These are phyloP conservation scores for Ypsolopha sequella DNA, from an alignment of 2,888 invertebrate genomes.

Conservation along the genomic window DNA sequence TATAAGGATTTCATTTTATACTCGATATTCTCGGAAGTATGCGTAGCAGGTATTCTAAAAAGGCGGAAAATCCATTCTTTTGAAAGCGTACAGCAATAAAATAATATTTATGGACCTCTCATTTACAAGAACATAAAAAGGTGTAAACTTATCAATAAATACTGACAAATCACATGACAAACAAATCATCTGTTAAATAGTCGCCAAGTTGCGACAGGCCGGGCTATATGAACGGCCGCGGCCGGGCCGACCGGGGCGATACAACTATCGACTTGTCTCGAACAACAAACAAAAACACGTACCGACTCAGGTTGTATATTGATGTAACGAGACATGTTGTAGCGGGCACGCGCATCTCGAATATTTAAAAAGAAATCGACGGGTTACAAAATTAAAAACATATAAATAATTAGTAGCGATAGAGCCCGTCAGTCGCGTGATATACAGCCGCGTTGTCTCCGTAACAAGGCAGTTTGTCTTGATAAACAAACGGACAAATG, in stretches of 20 bases:
- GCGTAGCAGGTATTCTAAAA: too few species aligned
- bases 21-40: too few species aligned
- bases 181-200: slow-evolving; percentile 1
- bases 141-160: background rate
- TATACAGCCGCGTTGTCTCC: background rate
- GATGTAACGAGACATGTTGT: background rate
- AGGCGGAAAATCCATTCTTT: too few species aligned
- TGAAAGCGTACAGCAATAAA: too few species aligned
- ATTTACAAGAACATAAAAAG: background rate
- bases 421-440: background rate
- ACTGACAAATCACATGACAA: background rate
- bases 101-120: too few species aligned
- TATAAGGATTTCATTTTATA: too few species aligned
- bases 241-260: too few species aligned
- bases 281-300: background rate
- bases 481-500: background rate
- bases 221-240: too few species aligned
- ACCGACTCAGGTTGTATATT: background rate
- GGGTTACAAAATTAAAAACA: background rate
- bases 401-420: slow-evolving; percentile 3
- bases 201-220: background rate
- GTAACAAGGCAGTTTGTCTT: background rate
- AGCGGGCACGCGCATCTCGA: background rate
- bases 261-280: background rate
- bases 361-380: background rate